phyloP scores from a whole-genome alignment of 2,797 vertebrate genomes.

The Capromys pilorides region DNA sequence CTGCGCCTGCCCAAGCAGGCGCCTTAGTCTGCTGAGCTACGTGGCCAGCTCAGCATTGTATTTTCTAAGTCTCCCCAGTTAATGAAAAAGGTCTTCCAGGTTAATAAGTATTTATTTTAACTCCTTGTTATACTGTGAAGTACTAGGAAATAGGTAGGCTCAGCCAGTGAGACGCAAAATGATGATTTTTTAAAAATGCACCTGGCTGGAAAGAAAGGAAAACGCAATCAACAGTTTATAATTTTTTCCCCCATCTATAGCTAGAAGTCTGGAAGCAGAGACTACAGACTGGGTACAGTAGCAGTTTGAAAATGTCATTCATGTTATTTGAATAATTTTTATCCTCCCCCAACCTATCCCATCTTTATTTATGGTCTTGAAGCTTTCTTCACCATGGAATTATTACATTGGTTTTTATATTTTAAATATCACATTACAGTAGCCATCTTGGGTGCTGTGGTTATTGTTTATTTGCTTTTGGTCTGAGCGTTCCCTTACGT shows the following conservation, averaged over 20 bases:
- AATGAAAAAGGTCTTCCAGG: background rate
- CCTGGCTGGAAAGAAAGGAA: slow-evolving; percentile 32
- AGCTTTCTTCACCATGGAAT: background rate
- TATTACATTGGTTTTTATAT: slow-evolving; percentile 41
- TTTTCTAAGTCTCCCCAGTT: background rate
- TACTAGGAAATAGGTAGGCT: background rate
- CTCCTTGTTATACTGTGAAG: background rate
- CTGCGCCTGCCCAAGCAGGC: no score
- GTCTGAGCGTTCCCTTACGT: background rate
- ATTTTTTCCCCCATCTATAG: background rate
- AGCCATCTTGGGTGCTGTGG: background rate
- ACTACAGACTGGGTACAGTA: background rate
- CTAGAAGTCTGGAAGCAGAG: slow-evolving; percentile 16
- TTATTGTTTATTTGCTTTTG: background rate
- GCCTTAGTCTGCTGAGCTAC: no score
- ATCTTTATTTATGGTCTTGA: slow-evolving; percentile 2
- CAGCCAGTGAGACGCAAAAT: background rate
- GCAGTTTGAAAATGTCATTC: background rate
- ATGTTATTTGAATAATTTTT: slow-evolving; percentile 36
- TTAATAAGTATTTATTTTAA: slow-evolving; percentile 11
- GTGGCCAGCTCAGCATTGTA: background rate
- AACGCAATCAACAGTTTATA: background rate
- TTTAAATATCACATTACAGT: background rate
- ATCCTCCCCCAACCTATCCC: background rate
- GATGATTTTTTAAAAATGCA: background rate